A percentile compares a stretch with the other conserved stretches of the same genome.
These are phyloP conservation scores for Pegoplata infirma DNA, from an alignment of 2,888 invertebrate species.

Conservation along the genomic window DNA sequence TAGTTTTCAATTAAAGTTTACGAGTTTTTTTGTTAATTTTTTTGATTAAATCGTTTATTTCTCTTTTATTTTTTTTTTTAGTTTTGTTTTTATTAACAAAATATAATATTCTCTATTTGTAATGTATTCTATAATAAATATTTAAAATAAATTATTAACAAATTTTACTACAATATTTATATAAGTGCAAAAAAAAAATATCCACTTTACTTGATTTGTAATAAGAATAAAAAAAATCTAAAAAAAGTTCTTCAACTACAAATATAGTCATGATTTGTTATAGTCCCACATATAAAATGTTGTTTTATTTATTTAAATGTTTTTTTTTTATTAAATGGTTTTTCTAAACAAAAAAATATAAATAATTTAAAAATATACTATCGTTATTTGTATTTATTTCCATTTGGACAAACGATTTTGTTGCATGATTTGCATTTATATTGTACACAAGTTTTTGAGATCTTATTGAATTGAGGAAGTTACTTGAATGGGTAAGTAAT, in stretches of 20 bases:
- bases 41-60: conserved; percentile 15
- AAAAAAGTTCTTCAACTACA: conserved; percentile 10
- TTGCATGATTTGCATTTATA: conserved; percentile 7
- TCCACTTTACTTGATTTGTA: conserved; percentile 17
- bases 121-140: background rate
- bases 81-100: background rate
- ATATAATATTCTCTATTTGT: conserved; percentile 4
- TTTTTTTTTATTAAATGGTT: background rate
- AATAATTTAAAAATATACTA: background rate
- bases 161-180: background rate
- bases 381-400: background rate
- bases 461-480: background rate
- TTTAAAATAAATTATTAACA: conserved; percentile 7
- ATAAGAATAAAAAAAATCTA: background rate
- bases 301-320: conserved; percentile 31
- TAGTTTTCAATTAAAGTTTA: background rate
- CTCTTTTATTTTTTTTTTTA: background rate
- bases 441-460: background rate
- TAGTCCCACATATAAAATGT: conserved; percentile 6
- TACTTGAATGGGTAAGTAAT: background rate
- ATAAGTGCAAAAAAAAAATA: conserved; percentile 19
- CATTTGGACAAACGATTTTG: background rate
- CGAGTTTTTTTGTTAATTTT: conserved; percentile 5
- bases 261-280: conserved; percentile 41
- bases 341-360: background rate